Base-by-base conservation (phyloP, 2,113 vertebrate species). In the Xyliphius kryptos region DNA sequence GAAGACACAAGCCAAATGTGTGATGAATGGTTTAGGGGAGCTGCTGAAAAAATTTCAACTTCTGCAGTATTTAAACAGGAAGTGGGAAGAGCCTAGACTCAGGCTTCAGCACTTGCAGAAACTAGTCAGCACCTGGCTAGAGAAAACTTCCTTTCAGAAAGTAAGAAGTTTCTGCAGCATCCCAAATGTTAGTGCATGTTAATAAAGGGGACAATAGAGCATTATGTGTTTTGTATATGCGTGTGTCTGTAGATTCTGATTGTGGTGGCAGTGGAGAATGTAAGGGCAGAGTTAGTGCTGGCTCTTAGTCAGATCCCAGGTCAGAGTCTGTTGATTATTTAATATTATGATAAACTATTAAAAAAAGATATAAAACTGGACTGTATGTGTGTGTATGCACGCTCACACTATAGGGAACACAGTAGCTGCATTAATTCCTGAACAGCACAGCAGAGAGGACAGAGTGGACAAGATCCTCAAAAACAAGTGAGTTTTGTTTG, bases 21-120 rank as follows among this genome's bases (percentile, higher is more conserved):
- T 64, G 41, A 88, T 81, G 41, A 85, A 76, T 14, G 79, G 60
- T 79, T 83, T 98, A 75, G 75, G 84, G 75, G 77, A 79, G 54
- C 78, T 93, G 74, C 82, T 89, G 81, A 92, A 80, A 68, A 89
- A 86, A 67, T 55, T 96, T 69, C 77, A 85, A 70, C 84, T 94
- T 81, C 67, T 97, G 66, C 84, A 90, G 50, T 87, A 86, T 80
- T 81, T 88, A 72, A 84, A 79, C 57, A 77, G 75, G 56, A 88
- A 74, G 76, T 88, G 82, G 8, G 74, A 80, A 44, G 91, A 93
- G 83, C 47, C 72, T 12, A 78, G 81, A 71, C 76, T 86, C 56
- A 97, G 91, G 82, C 72, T 90, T 63, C 79, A 81, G 81, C 75
- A 89, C 69, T 79, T 97, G 47, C 86, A 84, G 67, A 44, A 70